Base-by-base conservation (phyloP, 64 coral and sea anemone genomes). In the Montipora efflorescens region DNA sequence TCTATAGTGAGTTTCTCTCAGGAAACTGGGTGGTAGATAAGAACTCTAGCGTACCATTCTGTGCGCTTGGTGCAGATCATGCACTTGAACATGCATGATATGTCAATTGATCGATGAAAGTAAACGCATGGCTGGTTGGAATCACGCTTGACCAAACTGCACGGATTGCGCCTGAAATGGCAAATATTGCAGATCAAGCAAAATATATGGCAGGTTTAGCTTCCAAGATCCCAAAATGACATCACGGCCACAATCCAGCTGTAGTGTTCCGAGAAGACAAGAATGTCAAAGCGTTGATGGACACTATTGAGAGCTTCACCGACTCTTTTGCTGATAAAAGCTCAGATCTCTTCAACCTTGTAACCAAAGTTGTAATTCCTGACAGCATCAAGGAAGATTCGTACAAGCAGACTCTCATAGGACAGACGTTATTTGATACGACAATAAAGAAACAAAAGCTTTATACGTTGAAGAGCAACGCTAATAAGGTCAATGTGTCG, bases 21-120 rank as follows among this genome's bases (percentile, higher is more conserved):
- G 76, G 77, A 23, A 79, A 91, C 67, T 91, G 89, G 71, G 87
- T 89, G 0, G 73, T 59, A 19, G 77, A 89, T 7, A 89, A 89
- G 71, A 89, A 78, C 55, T 16, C 87, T 2, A 57, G 21, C 9
- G 12, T 76, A 77, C 23, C 87, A 59, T 77, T 59, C 50, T 89
- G 87, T 89, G 87, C 66, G 5, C 48, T 89, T 77, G 73, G 72
- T 45, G 87, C 74, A 44, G 87, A 89, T 43, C 13, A 89, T 43
- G 87, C 1, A 22, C 74, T 89, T 18, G 72, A 89, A 16, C 73
- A 89, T 25, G 28, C 1, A 28, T 28, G 28, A 28, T 28, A 28
- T 28, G 50, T 77, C 18, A 77, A 77, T 61, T 16, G 72, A 1
- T 89, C 72, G 15, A 89, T 89, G 87, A 59, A 89, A 77, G 72